Evolutionary conservation across 2,888 invertebrate species (phyloP).

Genomic region (Serrognathus titanus): DNA sequence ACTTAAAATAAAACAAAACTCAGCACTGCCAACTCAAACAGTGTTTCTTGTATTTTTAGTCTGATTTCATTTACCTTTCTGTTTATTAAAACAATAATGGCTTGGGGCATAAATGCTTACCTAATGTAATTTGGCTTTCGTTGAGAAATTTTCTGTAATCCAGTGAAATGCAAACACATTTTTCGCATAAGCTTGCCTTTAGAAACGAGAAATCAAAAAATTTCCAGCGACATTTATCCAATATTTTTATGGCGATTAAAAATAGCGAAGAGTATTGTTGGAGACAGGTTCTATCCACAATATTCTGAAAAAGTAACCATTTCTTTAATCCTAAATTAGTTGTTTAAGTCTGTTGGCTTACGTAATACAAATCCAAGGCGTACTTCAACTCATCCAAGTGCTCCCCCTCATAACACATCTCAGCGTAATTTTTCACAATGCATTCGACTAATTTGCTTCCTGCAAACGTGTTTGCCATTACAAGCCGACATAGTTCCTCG

Average conservation of each 20-base stretch:
- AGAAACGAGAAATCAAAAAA: slow-evolving; percentile 34
- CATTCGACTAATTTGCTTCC: slow-evolving; percentile 2
- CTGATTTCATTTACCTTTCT: too few relatives aligned
- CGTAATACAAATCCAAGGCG: slow-evolving; percentile 8
- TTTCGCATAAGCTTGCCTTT: slow-evolving; percentile 31
- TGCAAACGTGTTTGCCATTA: slow-evolving; percentile 1
- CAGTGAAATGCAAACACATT: slow-evolving; percentile 25
- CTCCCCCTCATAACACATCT: slow-evolving; percentile 8
- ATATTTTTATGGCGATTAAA: slow-evolving; percentile 28
- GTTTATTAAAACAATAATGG: too few relatives aligned
- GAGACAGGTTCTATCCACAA: background rate
- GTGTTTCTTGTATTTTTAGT: too few relatives aligned
- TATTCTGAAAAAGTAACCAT: too few relatives aligned
- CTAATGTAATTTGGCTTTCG: background rate
- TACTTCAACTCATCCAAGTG: slow-evolving; percentile 13
- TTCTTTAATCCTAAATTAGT: too few relatives aligned
- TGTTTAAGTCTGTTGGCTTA: background rate
- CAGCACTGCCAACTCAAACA: too few relatives aligned
- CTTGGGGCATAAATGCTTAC: background rate
- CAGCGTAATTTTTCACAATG: slow-evolving; percentile 16
- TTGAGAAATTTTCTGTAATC: slow-evolving; percentile 5
- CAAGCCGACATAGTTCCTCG: slow-evolving; percentile 29
- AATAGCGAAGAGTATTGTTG: slow-evolving; percentile 8
- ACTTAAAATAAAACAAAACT: too few relatives aligned
- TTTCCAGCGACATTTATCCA: slow-evolving; percentile 32